phyloP scores from a whole-genome alignment of 2,888 invertebrate genomes.

The Thysanoteuthis rhombus region DNA sequence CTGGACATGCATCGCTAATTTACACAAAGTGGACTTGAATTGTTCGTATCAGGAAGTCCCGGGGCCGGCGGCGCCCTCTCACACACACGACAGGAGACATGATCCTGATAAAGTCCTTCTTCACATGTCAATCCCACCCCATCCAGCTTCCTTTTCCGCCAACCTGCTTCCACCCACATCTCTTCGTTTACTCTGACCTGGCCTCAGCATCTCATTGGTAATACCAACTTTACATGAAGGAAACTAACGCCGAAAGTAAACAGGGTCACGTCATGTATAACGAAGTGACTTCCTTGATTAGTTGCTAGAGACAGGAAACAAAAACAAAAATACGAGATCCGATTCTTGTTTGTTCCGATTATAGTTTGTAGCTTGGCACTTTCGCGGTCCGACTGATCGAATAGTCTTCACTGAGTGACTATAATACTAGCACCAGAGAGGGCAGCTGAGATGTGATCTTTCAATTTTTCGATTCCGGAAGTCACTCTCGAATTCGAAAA shows the following conservation, averaged over 20 bases:
- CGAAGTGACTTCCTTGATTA: not conserved
- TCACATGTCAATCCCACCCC: not conserved
- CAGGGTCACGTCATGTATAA: not conserved
- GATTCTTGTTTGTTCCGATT: not conserved
- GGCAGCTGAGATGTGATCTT: too few species aligned
- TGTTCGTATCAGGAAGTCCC: conserved; percentile 12
- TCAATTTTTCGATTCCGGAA: too few species aligned
- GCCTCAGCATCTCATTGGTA: not conserved
- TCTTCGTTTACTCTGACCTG: not conserved
- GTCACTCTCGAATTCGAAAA: too few species aligned
- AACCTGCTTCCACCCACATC: not conserved
- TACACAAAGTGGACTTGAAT: conserved; percentile 12
- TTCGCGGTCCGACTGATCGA: not conserved
- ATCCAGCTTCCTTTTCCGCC: not conserved
- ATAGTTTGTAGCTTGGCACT: not conserved
- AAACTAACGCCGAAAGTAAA: not conserved
- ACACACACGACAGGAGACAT: not conserved
- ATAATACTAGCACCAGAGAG: too few species aligned
- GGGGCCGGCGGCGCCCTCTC: not conserved
- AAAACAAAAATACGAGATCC: not conserved
- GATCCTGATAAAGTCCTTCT: not conserved
- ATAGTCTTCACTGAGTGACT: not conserved
- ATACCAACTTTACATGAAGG: not conserved
- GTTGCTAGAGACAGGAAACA: not conserved
- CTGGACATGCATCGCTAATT: not conserved